phyloP scores from a whole-genome alignment of 2,113 vertebrate genomes.

The Garra rufa region DNA sequence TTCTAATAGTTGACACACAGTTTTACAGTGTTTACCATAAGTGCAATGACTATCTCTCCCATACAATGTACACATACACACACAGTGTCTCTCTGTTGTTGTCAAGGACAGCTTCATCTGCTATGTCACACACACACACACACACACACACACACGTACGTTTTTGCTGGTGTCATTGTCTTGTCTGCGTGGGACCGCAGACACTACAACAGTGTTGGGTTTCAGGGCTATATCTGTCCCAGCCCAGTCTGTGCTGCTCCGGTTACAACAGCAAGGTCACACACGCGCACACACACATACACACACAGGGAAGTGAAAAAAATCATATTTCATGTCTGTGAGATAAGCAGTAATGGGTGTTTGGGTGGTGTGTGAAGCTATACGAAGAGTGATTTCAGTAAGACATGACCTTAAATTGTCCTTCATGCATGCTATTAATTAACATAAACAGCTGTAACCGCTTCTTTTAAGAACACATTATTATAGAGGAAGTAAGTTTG shows the following conservation, averaged over 20 bases:
- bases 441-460: not conserved
- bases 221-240: slow-evolving; percentile 63
- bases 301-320: slow-evolving; percentile 32
- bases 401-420: not conserved
- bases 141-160: slow-evolving; percentile 41
- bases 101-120: slow-evolving; percentile 52
- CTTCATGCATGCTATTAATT: not conserved
- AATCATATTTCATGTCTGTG: slow-evolving; percentile 53
- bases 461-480: not conserved
- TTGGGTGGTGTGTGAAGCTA: slow-evolving; percentile 37
- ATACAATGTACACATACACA: slow-evolving; percentile 17
- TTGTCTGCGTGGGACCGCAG: slow-evolving; percentile 63
- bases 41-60: slow-evolving; percentile 22
- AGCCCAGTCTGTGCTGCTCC: slow-evolving; percentile 53
- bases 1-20: not conserved
- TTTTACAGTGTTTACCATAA: slow-evolving; percentile 39
- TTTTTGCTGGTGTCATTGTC: slow-evolving; percentile 66
- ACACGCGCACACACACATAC: slow-evolving; percentile 37
- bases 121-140: slow-evolving; percentile 50
- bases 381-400: not conserved
- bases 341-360: slow-evolving; percentile 17
- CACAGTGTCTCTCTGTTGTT: slow-evolving; percentile 7
- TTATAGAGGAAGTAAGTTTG: not conserved
- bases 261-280: slow-evolving; percentile 62
- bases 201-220: slow-evolving; percentile 63